A percentile compares a stretch with the other conserved stretches of the same genome.
These are phyloP conservation scores for Varanus salvator DNA, from an alignment of 2,113 vertebrate genomes.

Conservation along the genomic window DNA sequence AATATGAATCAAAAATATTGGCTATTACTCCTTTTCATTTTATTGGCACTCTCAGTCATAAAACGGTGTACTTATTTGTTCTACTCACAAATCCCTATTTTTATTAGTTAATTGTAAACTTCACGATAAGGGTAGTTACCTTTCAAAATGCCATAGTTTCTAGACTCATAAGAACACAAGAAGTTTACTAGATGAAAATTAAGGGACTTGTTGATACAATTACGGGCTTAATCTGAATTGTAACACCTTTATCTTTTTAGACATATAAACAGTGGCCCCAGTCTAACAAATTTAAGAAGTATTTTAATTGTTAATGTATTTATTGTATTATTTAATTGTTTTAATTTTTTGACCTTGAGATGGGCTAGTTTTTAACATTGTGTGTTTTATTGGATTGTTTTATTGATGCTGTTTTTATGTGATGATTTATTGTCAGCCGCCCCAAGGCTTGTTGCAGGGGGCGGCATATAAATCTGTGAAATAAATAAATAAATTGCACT, in stretches of 20 bases:
- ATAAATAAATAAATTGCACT: too few relatives aligned
- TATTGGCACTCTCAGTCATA: not conserved
- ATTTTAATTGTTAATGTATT: too few relatives aligned
- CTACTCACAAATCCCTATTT: not conserved
- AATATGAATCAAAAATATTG: constrained; percentile 2
- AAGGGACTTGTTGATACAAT: constrained; percentile 1
- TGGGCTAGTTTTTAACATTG: too few relatives aligned
- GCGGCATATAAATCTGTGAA: too few relatives aligned
- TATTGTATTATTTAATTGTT: too few relatives aligned
- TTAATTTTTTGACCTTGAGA: too few relatives aligned
- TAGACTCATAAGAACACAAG: not conserved
- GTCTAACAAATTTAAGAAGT: too few relatives aligned
- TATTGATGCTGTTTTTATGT: too few relatives aligned
- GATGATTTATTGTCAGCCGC: too few relatives aligned
- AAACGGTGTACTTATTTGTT: constrained; percentile 19
- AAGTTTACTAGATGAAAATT: not conserved
- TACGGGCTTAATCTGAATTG: not conserved
- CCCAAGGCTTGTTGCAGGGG: too few relatives aligned
- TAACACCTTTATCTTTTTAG: not conserved
- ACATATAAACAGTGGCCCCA: not conserved
- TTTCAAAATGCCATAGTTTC: not conserved
- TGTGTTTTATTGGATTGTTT: too few relatives aligned
- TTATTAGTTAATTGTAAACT: constrained; percentile 6
- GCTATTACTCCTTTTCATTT: constrained; percentile 26
- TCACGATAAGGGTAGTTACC: not conserved